Conservation (phyloP, 2,797 vertebrate species). For the Dendrocincla tyrannina region DNA sequence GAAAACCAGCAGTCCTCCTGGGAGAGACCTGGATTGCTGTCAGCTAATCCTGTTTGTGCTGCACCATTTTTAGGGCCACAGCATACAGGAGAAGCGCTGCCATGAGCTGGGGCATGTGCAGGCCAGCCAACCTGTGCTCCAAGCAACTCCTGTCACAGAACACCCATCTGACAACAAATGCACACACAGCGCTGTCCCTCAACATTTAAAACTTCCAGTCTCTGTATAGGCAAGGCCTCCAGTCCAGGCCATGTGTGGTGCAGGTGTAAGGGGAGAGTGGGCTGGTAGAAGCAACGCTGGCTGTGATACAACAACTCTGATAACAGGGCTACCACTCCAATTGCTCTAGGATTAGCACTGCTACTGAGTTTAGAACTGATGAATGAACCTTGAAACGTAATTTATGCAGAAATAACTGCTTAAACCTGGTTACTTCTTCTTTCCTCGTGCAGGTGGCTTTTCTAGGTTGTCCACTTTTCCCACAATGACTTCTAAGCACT, state of each 20-base stretch:
- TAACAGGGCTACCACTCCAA: not conserved
- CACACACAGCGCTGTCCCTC: not conserved
- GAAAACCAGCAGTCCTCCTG: not conserved
- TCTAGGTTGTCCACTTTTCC: not conserved
- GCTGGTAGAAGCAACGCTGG: not conserved
- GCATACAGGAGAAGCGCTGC: not conserved
- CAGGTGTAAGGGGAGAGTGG: not conserved
- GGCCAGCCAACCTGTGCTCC: not conserved
- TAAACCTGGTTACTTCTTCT: not conserved
- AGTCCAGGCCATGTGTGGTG: rapidly evolving
- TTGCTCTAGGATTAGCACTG: rapidly evolving
- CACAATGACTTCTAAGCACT: not conserved
- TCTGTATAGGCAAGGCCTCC: not conserved
- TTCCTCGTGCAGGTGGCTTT: not conserved
- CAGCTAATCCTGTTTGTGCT: not conserved
- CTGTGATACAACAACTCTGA: not conserved
- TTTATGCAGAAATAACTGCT: not conserved
- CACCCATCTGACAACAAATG: not conserved
- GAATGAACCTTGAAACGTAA: not conserved
- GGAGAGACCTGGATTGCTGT: not conserved
- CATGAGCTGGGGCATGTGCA: not conserved
- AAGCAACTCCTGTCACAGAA: not conserved
- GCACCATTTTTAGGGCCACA: not conserved
- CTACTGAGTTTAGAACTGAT: not conserved
- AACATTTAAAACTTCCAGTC: not conserved